A percentile compares a stretch with the other conserved stretches of the same genome.
phyloP scores from a whole-genome alignment of 1,140 invertebrate species.

The Euura lappo region DNA sequence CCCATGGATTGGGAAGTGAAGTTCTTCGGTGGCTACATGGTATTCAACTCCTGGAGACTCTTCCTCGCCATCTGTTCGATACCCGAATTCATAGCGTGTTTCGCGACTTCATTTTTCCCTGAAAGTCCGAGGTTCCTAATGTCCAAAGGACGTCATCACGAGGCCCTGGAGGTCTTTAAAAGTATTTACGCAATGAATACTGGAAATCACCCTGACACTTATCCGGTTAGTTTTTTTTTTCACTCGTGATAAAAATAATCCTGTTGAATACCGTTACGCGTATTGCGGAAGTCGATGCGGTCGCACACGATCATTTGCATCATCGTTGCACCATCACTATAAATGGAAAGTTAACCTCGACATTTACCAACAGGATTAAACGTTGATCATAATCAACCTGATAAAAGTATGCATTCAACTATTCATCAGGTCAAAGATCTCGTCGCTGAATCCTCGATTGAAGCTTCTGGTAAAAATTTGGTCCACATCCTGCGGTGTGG shows the following conservation, averaged over 20 bases:
- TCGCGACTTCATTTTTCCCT: slow-evolving; percentile 67
- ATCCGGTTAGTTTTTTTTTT: slow-evolving; percentile 39
- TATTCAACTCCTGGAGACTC: slow-evolving; percentile 69
- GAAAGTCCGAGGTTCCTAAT: slow-evolving; percentile 77
- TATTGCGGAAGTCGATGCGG: no score
- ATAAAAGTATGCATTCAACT: no score
- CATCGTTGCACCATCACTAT: not conserved
- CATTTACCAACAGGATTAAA: no score
- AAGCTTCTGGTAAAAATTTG: slow-evolving; percentile 38
- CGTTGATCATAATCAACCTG: no score
- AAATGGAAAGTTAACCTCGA: no score
- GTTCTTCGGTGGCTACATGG: slow-evolving; percentile 44
- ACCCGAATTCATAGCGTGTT: slow-evolving; percentile 66
- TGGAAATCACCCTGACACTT: slow-evolving; percentile 51
- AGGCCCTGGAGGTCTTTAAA: slow-evolving; percentile 63
- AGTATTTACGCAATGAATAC: slow-evolving; percentile 64
- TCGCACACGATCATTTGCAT: slow-evolving; percentile 13
- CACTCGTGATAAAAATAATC: not conserved
- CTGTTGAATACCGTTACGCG: no score
- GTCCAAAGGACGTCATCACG: slow-evolving; percentile 59
- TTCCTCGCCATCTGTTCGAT: slow-evolving; percentile 69
- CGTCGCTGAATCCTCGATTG: slow-evolving; percentile 54
- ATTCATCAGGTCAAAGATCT: slow-evolving; percentile 48
- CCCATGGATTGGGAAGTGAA: slow-evolving; percentile 59
- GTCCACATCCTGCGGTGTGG: slow-evolving; percentile 35